A percentile compares a stretch with the other conserved stretches of the same genome.
These are phyloP conservation scores for Macroramphosus scolopax DNA, from an alignment of 2,797 vertebrate genomes.

Conservation along the genomic window DNA sequence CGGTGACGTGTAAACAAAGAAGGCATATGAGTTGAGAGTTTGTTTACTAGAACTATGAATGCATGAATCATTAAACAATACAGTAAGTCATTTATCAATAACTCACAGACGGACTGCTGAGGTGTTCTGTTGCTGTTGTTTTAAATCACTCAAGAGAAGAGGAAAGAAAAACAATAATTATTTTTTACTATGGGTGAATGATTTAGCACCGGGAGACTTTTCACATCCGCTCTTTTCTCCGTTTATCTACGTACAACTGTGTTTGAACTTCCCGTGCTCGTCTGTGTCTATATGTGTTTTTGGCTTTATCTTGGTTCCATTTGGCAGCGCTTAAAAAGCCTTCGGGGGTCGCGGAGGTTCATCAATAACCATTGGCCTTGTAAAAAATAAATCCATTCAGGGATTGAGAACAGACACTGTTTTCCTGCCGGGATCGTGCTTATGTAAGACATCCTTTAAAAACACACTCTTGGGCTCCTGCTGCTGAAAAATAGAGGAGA, in stretches of 20 bases:
- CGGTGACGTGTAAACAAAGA: no score
- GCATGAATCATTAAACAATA: conserved; percentile 23
- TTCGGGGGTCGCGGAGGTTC: conserved; percentile 28
- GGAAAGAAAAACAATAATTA: background rate
- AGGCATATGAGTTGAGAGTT: no score
- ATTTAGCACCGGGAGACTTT: conserved; percentile 29
- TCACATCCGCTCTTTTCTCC: conserved; percentile 14
- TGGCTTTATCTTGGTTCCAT: conserved; percentile 26
- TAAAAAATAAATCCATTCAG: conserved; percentile 54
- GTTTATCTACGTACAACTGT: conserved; percentile 4
- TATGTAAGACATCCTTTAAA: no score
- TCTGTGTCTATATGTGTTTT: conserved; percentile 14
- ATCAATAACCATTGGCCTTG: conserved; percentile 55
- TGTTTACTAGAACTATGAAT: no score
- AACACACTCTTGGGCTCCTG: no score
- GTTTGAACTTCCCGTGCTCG: background rate
- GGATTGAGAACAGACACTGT: conserved; percentile 44
- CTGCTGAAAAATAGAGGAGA: no score
- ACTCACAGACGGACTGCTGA: no score
- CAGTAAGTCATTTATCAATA: conserved; percentile 27
- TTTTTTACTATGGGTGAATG: conserved; percentile 33
- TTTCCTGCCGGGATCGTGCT: conserved; percentile 32
- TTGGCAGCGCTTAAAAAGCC: conserved; percentile 43
- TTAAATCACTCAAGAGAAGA: no score
- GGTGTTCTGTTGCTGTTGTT: conserved; percentile 31